A percentile compares a stretch with the other conserved stretches of the same genome.
These are phyloP conservation scores for Drosophila rufa DNA, from an alignment of 1,140 invertebrate species.

Conservation along the genomic window DNA sequence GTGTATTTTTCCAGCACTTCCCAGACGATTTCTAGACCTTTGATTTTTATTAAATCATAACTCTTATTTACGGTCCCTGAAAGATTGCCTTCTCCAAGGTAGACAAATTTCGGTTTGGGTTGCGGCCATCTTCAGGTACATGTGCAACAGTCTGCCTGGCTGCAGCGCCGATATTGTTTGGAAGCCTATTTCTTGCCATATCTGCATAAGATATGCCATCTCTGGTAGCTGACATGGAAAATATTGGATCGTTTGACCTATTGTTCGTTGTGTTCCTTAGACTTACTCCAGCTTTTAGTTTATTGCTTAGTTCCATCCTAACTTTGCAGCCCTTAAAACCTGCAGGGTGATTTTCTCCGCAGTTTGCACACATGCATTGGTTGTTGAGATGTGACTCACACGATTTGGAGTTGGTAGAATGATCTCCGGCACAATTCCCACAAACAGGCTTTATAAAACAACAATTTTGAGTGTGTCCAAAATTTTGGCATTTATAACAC, in stretches of 20 bases:
- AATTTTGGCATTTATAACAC: too few relatives aligned
- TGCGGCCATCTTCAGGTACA: not conserved
- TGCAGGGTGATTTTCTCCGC: slow-evolving; percentile 1
- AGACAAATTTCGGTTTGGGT: not conserved
- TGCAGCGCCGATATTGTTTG: slow-evolving; percentile 1
- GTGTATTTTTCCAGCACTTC: too few relatives aligned
- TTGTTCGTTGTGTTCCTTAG: not conserved
- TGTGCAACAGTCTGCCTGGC: not conserved
- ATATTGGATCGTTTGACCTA: not conserved
- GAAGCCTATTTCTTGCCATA: not conserved
- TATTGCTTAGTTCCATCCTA: not conserved
- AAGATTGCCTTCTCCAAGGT: slow-evolving; percentile 17
- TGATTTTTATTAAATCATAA: too few relatives aligned
- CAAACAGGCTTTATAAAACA: slow-evolving; percentile 29
- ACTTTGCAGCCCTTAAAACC: slow-evolving; percentile 8
- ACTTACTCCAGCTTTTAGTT: not conserved
- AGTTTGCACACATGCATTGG: slow-evolving; percentile 5
- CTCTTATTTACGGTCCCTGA: too few relatives aligned
- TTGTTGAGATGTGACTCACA: slow-evolving; percentile 1
- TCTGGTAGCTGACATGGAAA: slow-evolving; percentile 5
- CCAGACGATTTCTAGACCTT: too few relatives aligned
- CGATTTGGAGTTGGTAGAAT: slow-evolving; percentile 14
- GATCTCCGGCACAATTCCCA: slow-evolving; percentile 22
- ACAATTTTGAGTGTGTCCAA: too few relatives aligned
- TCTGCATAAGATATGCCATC: slow-evolving; percentile 4